phyloP scores from a whole-genome alignment of 2,797 vertebrate species.

The Oryzias sinensis region DNA sequence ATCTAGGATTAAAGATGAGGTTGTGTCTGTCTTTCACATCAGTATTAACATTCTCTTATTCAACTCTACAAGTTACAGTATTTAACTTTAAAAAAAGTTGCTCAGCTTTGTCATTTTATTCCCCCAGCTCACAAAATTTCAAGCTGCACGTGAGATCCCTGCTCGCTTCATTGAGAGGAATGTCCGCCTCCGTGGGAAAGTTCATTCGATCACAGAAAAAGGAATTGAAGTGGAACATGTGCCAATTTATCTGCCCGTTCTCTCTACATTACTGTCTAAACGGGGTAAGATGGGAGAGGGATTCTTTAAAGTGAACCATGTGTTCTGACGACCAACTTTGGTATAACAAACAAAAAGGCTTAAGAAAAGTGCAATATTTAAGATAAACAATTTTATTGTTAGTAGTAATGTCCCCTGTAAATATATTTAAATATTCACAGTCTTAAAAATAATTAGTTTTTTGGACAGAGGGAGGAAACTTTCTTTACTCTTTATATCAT shows the following conservation, averaged over 20 bases:
- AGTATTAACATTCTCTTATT: too few relatives aligned
- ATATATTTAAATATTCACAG: too few relatives aligned
- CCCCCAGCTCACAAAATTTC: constrained; percentile 83
- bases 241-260: constrained; percentile 84
- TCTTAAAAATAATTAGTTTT: too few relatives aligned
- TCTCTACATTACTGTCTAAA: constrained; percentile 79
- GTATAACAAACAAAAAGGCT: too few relatives aligned
- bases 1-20: too few relatives aligned
- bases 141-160: constrained; percentile 83
- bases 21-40: too few relatives aligned
- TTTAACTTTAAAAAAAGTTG: neutral
- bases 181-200: constrained; percentile 85
- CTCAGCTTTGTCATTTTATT: constrained; percentile 1
- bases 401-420: neutral
- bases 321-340: neutral
- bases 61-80: too few relatives aligned
- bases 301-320: constrained; percentile 25
- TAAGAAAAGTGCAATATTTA: too few relatives aligned
- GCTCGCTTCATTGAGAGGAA: constrained; percentile 84
- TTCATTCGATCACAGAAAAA: constrained; percentile 78
- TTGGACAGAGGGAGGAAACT: too few relatives aligned
- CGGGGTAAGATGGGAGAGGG: constrained; percentile 54
- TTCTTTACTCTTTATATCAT: too few relatives aligned
- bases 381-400: too few relatives aligned
- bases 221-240: constrained; percentile 89